A percentile compares a stretch with the other conserved stretches of the same genome.
These are phyloP conservation scores for Corythucha ciliata DNA, from an alignment of 2,888 invertebrate genomes.

Conservation along the genomic window DNA sequence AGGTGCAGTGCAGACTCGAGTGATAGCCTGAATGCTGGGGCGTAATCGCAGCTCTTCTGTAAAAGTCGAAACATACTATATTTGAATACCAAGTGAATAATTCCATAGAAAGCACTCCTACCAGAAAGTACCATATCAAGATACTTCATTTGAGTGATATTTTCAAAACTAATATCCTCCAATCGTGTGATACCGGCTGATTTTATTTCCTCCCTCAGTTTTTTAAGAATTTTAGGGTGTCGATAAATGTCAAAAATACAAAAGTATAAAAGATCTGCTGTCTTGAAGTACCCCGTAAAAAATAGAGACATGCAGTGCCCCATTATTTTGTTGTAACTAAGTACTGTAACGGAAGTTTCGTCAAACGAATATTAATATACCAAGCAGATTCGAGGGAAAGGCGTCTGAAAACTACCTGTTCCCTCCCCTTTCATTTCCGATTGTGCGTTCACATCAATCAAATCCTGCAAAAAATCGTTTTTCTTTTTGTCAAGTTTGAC, in stretches of 20 bases:
- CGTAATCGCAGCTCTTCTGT: constrained; percentile 23
- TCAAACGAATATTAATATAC: neutral
- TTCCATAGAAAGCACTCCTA: constrained; percentile 8
- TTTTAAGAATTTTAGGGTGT: constrained; percentile 14
- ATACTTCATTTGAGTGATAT: constrained; percentile 12
- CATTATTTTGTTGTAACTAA: constrained; percentile 23
- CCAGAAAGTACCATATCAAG: constrained; percentile 24
- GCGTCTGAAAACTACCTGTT: constrained; percentile 16
- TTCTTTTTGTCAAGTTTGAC: constrained; percentile 14
- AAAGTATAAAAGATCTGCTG: constrained; percentile 20
- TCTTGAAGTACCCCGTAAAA: constrained; percentile 21
- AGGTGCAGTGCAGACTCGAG: constrained; percentile 20
- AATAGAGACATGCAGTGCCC: constrained; percentile 24
- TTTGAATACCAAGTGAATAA: neutral
- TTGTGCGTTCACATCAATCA: constrained; percentile 27
- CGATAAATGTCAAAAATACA: constrained; percentile 21
- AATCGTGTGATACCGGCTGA: constrained; percentile 1
- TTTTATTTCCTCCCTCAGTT: constrained; percentile 21
- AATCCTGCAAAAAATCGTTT: constrained; percentile 26
- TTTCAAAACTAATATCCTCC: constrained; percentile 4
- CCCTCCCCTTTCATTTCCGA: constrained; percentile 27
- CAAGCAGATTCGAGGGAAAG: neutral
- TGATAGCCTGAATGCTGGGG: constrained; percentile 23
- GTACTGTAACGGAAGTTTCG: constrained; percentile 17
- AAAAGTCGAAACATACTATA: neutral